phyloP scores from a whole-genome alignment of 2,888 invertebrate genomes.

The Andricus quercusramuli region DNA sequence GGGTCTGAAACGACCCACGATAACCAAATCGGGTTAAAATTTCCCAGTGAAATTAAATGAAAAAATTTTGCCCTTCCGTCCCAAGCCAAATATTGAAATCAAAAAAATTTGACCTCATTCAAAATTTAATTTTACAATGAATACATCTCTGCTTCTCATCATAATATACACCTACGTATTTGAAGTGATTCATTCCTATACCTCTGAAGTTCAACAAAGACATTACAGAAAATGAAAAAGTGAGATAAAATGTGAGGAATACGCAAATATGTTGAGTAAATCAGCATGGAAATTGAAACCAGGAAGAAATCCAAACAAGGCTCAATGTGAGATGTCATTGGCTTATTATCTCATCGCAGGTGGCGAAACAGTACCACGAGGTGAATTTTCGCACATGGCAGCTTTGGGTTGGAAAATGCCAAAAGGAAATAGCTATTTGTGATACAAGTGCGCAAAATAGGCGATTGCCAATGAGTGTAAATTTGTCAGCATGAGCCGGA shows the following conservation, averaged over 20 bases:
- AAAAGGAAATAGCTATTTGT: too few relatives aligned
- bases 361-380: neutral
- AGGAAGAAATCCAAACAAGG: conserved; percentile 6
- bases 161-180: neutral
- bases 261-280: neutral
- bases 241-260: conserved; percentile 7
- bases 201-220: neutral
- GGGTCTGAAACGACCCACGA: too few relatives aligned
- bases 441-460: too few relatives aligned
- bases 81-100: too few relatives aligned
- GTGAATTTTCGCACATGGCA: conserved; percentile 30
- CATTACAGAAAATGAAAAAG: neutral
- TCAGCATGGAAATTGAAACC: neutral
- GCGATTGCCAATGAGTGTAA: too few relatives aligned
- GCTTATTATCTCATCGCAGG: neutral
- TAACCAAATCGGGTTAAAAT: too few relatives aligned
- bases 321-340: neutral
- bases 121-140: neutral
- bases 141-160: neutral
- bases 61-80: too few relatives aligned
- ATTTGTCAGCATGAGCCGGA: too few relatives aligned
- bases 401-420: neutral
- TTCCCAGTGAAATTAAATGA: too few relatives aligned
- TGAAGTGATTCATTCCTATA: neutral
- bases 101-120: too few relatives aligned